These are phyloP conservation scores for Haplochromis vanheusdeni DNA, from an alignment of 2,113 vertebrate species.

Conservation along the genomic window DNA sequence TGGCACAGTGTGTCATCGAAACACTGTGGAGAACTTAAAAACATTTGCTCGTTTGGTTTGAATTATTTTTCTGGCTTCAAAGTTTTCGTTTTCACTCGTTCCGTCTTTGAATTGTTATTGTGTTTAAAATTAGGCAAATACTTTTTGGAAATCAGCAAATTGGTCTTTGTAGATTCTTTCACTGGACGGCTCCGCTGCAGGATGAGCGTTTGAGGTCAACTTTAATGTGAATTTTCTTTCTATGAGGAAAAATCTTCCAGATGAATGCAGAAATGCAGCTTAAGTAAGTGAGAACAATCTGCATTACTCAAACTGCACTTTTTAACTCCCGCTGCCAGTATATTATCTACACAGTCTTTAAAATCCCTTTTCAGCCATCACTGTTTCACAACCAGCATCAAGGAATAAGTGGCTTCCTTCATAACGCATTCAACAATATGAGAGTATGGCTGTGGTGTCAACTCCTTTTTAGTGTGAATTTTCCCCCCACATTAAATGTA, in stretches of 20 bases:
- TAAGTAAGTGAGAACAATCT: neutral
- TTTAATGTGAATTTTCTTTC: neutral
- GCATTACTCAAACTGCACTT: neutral
- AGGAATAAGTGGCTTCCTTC: constrained; percentile 22
- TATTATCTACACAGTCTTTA: neutral
- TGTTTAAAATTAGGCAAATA: neutral
- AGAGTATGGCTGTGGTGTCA: constrained; percentile 51
- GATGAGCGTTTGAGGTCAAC: neutral
- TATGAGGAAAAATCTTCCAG: neutral
- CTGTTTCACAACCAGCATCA: neutral
- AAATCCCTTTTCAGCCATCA: neutral
- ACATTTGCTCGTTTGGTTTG: neutral
- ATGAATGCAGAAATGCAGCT: neutral
- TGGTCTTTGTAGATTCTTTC: neutral
- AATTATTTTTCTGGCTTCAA: neutral
- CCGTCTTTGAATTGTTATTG: neutral
- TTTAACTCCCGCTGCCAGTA: neutral
- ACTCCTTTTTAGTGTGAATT: constrained; percentile 64
- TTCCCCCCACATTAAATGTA: constrained; percentile 59
- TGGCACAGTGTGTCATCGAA: constrained; percentile 33
- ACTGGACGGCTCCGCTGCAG: neutral
- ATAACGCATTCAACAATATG: constrained; percentile 39
- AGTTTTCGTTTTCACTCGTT: neutral
- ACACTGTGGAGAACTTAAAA: neutral
- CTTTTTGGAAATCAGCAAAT: neutral